phyloP scores from a whole-genome alignment of 2,888 invertebrate species.

The Acronicta psi region DNA sequence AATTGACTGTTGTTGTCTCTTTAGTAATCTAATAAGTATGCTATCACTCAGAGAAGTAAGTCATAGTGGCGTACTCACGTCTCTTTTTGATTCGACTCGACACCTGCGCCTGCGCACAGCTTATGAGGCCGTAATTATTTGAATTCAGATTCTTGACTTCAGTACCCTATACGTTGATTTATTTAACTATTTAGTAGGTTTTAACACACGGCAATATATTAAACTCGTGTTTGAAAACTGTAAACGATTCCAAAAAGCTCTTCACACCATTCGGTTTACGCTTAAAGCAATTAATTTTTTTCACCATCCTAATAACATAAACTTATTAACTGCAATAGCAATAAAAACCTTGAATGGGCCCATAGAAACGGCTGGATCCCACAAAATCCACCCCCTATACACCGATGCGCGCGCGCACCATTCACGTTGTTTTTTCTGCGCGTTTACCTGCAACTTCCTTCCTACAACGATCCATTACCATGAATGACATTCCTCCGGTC shows the following conservation, averaged over 20 bases:
- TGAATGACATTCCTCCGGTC: conserved; percentile 82
- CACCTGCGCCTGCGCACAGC: too few relatives aligned
- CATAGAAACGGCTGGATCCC: conserved; percentile 53
- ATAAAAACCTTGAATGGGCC: conserved; percentile 61
- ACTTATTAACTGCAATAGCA: conserved; percentile 61
- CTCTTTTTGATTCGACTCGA: too few relatives aligned
- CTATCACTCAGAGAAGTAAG: too few relatives aligned
- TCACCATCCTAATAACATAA: conserved; percentile 54
- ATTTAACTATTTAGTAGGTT: too few relatives aligned
- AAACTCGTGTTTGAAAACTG: conserved; percentile 24
- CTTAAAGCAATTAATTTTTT: conserved; percentile 49
- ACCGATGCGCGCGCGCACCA: conserved; percentile 70
- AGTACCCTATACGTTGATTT: too few relatives aligned
- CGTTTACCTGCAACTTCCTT: conserved; percentile 88
- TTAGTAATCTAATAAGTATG: too few relatives aligned
- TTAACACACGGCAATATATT: conserved; percentile 13
- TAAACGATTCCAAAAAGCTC: conserved; percentile 19
- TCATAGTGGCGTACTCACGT: too few relatives aligned
- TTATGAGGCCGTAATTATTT: too few relatives aligned
- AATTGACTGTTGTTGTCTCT: too few relatives aligned
- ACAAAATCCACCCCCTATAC: conserved; percentile 66
- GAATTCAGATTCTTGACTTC: too few relatives aligned
- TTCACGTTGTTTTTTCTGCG: conserved; percentile 71
- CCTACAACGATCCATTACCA: conserved; percentile 85
- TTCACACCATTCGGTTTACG: conserved; percentile 17